phyloP scores from a whole-genome alignment of 1,140 invertebrate species.

The Cyrtorhinus lividipennis region DNA sequence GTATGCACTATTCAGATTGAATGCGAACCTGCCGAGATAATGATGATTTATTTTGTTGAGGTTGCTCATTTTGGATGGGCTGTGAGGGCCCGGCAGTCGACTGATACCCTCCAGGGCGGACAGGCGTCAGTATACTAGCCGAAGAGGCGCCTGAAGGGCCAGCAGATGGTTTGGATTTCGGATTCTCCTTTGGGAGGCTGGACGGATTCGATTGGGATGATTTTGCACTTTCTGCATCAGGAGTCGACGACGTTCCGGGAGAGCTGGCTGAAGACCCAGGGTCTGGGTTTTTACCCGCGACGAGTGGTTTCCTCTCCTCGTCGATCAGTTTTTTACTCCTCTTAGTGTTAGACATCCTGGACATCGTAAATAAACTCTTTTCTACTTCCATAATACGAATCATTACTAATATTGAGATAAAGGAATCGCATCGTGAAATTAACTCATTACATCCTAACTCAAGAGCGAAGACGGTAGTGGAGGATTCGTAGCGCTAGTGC shows the following conservation, averaged over 20 bases:
- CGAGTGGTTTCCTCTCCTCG: neutral
- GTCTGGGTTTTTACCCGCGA: neutral
- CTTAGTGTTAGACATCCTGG: neutral
- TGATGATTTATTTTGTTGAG: neutral
- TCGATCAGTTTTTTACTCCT: neutral
- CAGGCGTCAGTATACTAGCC: too few relatives aligned
- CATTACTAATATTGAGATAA: too few relatives aligned
- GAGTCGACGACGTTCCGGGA: neutral
- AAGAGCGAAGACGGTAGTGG: too few relatives aligned
- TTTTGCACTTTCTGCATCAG: neutral
- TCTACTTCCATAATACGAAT: too few relatives aligned
- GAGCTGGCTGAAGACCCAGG: neutral
- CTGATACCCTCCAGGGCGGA: neutral
- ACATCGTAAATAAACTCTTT: too few relatives aligned
- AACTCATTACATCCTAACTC: too few relatives aligned
- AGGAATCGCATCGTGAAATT: too few relatives aligned
- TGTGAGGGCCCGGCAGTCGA: neutral
- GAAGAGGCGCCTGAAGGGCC: neutral
- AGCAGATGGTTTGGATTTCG: neutral
- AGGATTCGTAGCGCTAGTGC: too few relatives aligned
- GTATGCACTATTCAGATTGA: neutral
- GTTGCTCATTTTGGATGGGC: neutral
- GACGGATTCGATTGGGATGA: neutral
- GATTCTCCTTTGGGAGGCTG: neutral
- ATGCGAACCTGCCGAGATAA: constrained; percentile 12